Evolutionary conservation across 2,113 vertebrate genomes (phyloP).

Genomic region (Diadophis punctatus): DNA sequence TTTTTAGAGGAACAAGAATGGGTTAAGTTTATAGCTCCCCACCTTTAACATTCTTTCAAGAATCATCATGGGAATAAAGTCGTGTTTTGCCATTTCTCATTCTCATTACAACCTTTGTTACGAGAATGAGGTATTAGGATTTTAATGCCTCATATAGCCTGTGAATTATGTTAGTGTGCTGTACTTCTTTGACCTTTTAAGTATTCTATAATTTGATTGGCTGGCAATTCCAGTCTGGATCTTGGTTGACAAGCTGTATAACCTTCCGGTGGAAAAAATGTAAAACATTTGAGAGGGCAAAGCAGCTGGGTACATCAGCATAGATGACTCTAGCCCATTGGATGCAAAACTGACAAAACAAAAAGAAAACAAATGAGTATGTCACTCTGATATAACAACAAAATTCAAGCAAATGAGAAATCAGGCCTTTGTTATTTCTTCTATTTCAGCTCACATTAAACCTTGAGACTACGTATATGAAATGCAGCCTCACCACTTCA

Average conservation of each 20-base stretch:
- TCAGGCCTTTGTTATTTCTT: not conserved
- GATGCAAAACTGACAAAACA: not conserved
- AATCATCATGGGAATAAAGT: conserved; percentile 57
- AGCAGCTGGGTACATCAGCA: not conserved
- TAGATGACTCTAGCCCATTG: conserved; percentile 19
- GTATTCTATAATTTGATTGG: conserved; percentile 63
- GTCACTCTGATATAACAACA: not conserved
- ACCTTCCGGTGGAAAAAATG: conserved; percentile 54
- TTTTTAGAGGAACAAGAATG: conserved; percentile 42
- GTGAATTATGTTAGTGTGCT: conserved; percentile 60
- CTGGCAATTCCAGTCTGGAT: conserved; percentile 57
- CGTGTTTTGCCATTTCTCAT: conserved; percentile 59
- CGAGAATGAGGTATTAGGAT: conserved; percentile 58
- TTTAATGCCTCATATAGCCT: conserved; percentile 65
- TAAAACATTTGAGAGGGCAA: conserved; percentile 44
- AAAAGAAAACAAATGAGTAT: conserved; percentile 2
- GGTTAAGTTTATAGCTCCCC: conserved; percentile 62
- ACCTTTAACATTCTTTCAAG: conserved; percentile 57
- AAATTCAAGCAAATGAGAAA: not conserved
- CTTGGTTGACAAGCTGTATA: conserved; percentile 52
- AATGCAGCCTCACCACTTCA: not conserved
- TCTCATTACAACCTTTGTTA: conserved; percentile 67
- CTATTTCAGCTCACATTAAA: not conserved
- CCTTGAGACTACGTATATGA: not conserved
- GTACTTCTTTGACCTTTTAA: conserved; percentile 59